Evolutionary conservation across 2,888 invertebrate genomes (phyloP), one percentile per base, ranked within the genome.

Genomic region (Troides oblongomaculatus): DNA sequence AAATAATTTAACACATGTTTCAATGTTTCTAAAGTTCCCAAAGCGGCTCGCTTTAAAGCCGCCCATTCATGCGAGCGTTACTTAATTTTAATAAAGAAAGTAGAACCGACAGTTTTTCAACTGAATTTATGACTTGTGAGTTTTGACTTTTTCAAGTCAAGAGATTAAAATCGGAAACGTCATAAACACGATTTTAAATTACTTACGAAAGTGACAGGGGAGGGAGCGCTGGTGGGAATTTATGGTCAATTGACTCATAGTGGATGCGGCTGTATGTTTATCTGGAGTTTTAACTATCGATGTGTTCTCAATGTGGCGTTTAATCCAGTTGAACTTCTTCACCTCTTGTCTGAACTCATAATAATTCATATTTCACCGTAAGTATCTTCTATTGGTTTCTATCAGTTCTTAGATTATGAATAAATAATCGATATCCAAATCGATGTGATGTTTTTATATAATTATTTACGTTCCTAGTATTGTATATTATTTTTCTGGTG

Each of bases 121-220:
- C 62, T 66, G 69, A 72, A 71, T 73, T 76, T 61, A 74, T 72
- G 68, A 56, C 56, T 62, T 50, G 59, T 57, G 57, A 57, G 57
- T 21, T 57, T 21, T 21, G 56, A 56, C 30, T 56, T 69, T 72
- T 62, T 17, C 18, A 5, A 50, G 14, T 73, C 68, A 74, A 73
- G 36, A 75, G 74, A 63, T 66, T 61, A 69, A 67, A 25, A 72
- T 72, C 72, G 39, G 71, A 73, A 72, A 70, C 17, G 66, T 72
- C 77, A 75, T 77, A 78, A 80, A 78, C 75, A 76, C 71, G 71
- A 75, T 74, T 78, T 77, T 72, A 76, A 75, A 78, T 74, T 73
- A 70, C 74, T 73, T 67, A 77, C 74, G 77, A 81, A 80, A 78
- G 79, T 75, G 77, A 75, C 78, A 74, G 68, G 72, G 67, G 71